Conservation (phyloP, 2,797 vertebrate species). For the Paratrypauchen microcephalus region DNA sequence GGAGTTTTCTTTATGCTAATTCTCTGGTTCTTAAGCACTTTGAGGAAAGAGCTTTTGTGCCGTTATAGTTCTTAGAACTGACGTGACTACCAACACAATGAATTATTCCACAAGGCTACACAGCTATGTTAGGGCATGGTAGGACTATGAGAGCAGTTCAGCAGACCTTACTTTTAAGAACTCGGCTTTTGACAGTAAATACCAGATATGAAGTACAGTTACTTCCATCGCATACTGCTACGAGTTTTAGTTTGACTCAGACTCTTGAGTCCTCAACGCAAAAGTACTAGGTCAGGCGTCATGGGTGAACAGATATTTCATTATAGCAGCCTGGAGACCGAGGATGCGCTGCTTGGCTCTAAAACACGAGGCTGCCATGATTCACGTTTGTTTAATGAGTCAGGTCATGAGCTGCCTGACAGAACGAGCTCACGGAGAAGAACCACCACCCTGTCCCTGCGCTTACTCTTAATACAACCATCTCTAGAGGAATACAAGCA, state of each 20-base stretch:
- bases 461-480: not conserved
- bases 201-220: not conserved
- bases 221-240: not conserved
- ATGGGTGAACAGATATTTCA: not conserved
- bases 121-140: not conserved
- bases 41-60: not conserved
- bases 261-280: not conserved
- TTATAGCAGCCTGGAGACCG: slow-evolving; percentile 18
- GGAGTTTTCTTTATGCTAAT: not conserved
- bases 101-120: not conserved
- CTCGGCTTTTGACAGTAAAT: not conserved
- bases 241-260: not conserved
- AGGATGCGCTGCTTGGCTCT: slow-evolving; percentile 1
- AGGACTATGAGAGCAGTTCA: not conserved
- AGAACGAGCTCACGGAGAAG: slow-evolving; percentile 17
- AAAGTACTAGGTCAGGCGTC: not conserved
- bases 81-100: not conserved
- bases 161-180: no score
- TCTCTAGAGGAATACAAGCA: not conserved
- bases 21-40: not conserved
- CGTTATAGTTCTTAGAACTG: not conserved
- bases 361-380: slow-evolving; percentile 21
- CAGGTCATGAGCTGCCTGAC: slow-evolving; percentile 12
- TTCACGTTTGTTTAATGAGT: slow-evolving; percentile 34
- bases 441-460: not conserved